Percentiles rank a stretch among this genome's conserved stretches.
Evolutionary conservation across 1,140 invertebrate genomes (phyloP).

Genomic region (Drosophila equinoxialis): DNA sequence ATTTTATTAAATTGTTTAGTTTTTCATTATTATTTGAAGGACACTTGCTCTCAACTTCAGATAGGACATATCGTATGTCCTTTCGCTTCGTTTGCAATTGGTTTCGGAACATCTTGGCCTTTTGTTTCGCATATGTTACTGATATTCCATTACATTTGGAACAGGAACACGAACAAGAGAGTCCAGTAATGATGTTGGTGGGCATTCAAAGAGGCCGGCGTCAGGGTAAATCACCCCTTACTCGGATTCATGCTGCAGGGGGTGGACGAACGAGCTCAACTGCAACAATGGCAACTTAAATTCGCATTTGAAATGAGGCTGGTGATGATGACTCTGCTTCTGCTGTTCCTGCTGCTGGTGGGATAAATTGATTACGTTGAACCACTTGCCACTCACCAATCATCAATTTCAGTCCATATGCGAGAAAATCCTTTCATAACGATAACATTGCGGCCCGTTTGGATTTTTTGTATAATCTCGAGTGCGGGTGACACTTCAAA

Average conservation of each 20-base stretch:
- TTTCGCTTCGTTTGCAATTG: constrained; percentile 22
- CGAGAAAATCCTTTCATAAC: constrained; percentile 59
- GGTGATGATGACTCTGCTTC: constrained; percentile 9
- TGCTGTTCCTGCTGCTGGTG: constrained; percentile 7
- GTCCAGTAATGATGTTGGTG: constrained; percentile 16
- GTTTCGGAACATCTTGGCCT: constrained; percentile 32
- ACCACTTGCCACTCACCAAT: constrained; percentile 62
- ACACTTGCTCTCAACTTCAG: neutral
- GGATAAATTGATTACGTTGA: constrained; percentile 74
- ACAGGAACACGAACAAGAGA: constrained; percentile 6
- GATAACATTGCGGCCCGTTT: constrained; percentile 6
- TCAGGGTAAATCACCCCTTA: constrained; percentile 1
- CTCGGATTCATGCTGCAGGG: constrained; percentile 16
- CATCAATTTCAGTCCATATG: constrained; percentile 79
- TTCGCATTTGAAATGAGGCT: constrained; percentile 72
- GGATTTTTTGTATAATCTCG: constrained; percentile 19
- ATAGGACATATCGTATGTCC: constrained; percentile 24
- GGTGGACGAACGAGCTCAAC: constrained; percentile 13
- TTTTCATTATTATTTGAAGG: neutral
- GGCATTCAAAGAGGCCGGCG: neutral
- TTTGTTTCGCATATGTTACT: constrained; percentile 59
- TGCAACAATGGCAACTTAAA: constrained; percentile 75
- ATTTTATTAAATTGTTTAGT: neutral
- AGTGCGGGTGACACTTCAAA: constrained; percentile 63
- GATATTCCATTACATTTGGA: constrained; percentile 50